These are phyloP conservation scores for Micromussa lordhowensis DNA, from an alignment of 92 coral and sea anemone species.

Conservation along the genomic window DNA sequence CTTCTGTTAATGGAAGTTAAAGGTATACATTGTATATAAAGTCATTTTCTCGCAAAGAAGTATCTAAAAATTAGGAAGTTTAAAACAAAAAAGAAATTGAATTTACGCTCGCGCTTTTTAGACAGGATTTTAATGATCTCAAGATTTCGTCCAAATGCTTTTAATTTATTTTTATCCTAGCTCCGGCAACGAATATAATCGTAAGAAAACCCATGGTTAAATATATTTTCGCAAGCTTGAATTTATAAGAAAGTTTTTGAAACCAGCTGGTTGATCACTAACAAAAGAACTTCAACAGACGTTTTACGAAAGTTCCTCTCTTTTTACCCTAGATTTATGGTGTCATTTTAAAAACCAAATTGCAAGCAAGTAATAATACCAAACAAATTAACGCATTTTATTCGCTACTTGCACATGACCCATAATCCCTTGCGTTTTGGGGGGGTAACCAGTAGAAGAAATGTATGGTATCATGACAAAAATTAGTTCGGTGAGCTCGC, in stretches of 20 bases:
- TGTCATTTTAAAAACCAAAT: background rate
- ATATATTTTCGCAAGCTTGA: background rate
- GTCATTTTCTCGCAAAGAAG: background rate
- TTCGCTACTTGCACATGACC: too few species aligned
- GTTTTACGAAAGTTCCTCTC: background rate
- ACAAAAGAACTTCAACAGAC: background rate
- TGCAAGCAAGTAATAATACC: background rate
- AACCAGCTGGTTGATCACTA: background rate
- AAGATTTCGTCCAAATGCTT: background rate
- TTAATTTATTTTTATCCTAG: background rate
- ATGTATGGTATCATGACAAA: too few species aligned
- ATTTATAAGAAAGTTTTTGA: background rate
- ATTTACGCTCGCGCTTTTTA: background rate
- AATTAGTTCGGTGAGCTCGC: too few species aligned
- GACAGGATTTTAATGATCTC: background rate
- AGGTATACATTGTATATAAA: background rate
- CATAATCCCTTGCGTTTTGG: too few species aligned
- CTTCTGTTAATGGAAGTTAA: background rate
- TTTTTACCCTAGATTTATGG: background rate
- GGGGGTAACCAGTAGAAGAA: too few species aligned
- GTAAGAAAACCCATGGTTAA: background rate
- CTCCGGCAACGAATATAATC: background rate
- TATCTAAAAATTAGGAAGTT: background rate
- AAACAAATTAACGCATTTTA: too few species aligned
- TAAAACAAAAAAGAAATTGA: background rate